These are phyloP conservation scores for Drosophila sechellia DNA, from an alignment of 1,140 invertebrate species.

Conservation along the genomic window DNA sequence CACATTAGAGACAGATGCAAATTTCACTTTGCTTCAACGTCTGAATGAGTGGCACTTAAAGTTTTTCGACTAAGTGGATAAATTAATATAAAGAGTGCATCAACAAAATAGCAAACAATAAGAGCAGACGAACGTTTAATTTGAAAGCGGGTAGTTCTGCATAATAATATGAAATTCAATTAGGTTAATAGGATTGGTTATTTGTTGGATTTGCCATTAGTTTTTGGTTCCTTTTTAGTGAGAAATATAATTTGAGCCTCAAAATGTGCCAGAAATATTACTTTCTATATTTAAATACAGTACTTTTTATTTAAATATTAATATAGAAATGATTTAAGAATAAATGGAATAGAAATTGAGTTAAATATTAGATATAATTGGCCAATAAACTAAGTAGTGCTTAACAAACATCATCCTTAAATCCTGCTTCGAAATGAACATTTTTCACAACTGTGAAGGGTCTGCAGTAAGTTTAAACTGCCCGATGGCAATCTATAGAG, in stretches of 20 bases:
- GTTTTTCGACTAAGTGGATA: slow-evolving; percentile 15
- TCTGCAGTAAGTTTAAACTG: background rate
- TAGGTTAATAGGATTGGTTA: background rate
- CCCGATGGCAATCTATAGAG: background rate
- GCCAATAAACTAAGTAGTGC: too few relatives aligned
- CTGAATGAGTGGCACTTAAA: slow-evolving; percentile 16
- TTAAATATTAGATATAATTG: too few relatives aligned
- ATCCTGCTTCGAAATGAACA: too few relatives aligned
- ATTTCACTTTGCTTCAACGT: slow-evolving; percentile 18
- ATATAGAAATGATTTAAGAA: too few relatives aligned
- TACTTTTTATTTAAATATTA: too few relatives aligned
- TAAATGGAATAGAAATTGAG: too few relatives aligned
- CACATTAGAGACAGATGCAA: slow-evolving; percentile 22
- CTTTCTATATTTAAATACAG: too few relatives aligned
- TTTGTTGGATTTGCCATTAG: background rate
- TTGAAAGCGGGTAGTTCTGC: background rate
- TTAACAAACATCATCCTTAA: too few relatives aligned
- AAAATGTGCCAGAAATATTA: too few relatives aligned
- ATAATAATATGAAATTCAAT: background rate
- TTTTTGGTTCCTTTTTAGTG: background rate
- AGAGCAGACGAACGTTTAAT: background rate
- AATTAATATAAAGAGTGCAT: slow-evolving; percentile 21
- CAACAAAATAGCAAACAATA: slow-evolving; percentile 1
- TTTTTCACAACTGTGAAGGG: background rate
- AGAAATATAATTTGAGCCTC: background rate